Base-by-base conservation (phyloP, 1,140 invertebrate species). In the Augochlora pura region DNA sequence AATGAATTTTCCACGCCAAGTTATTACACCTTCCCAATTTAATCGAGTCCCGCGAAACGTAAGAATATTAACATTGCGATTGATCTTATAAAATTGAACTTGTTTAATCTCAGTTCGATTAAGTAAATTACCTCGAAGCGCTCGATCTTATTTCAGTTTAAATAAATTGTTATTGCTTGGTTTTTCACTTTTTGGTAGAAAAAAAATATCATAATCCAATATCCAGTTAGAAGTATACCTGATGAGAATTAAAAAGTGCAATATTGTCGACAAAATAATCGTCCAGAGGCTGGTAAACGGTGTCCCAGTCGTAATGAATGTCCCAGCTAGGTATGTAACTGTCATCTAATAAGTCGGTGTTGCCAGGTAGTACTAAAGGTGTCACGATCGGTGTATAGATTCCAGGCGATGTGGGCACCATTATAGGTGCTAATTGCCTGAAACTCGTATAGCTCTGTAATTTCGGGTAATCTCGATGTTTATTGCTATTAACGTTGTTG, bases 301-400 rank as follows among this genome's bases (percentile, higher is more conserved):
- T 49, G 9, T 87, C 82, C 91, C 90, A 91, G 18, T 89, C 86
- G 27, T 90, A 87, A 0, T 57, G 82, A 18, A 87, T 65, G 18
- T 83, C 70, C 91, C 88, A 91, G 42, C 68, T 59, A 49, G 88
- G 73, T 76, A 86, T 27, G 54, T 86, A 88, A 14, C 80, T 16
- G 21, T 85, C 76, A 16, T 64, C 59, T 1, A 87, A 67, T 6
- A 86, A 71, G 7, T 78, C 57, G 7, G 82, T 63, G 3, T 79
- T 57, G 9, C 79, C 75, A n/a, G 90, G 89, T 18, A 91, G 32
- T 25, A 89, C 71, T 18, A 90, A 72, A 12, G 89, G 88, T 10
- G 83, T 78, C 38, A 91, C 69, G 9, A 90, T 83, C 0, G 91
- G 89, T n/a, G 90, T 88, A 52, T 88, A 90, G 73, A 82, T 69